These are phyloP conservation scores for Fulica atra DNA, from an alignment of 2,113 vertebrate genomes.

Conservation along the genomic window DNA sequence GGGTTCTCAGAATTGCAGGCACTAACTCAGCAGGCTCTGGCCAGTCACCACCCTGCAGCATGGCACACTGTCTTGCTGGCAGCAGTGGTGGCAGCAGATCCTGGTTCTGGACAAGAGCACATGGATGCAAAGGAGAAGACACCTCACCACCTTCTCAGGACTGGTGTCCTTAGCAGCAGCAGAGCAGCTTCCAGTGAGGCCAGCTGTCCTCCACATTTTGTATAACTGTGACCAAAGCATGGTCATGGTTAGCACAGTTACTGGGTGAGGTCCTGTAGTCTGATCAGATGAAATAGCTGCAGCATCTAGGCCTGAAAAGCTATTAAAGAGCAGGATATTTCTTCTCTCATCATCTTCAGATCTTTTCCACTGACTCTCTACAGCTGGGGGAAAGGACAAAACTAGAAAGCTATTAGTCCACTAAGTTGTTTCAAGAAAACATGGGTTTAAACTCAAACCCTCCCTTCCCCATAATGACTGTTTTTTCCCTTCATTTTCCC, in stretches of 20 bases:
- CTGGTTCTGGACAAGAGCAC: not conserved
- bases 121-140: not conserved
- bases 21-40: not conserved
- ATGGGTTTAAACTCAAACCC: not conserved
- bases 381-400: not conserved
- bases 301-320: not conserved
- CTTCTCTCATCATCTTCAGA: not conserved
- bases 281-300: not conserved
- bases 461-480: not conserved
- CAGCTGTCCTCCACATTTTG: accelerated
- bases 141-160: not conserved
- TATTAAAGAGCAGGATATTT: not conserved
- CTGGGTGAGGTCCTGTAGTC: not conserved
- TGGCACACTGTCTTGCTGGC: accelerated
- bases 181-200: accelerated
- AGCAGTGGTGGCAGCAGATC: accelerated
- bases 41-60: not conserved
- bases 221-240: not conserved
- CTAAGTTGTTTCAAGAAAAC: not conserved
- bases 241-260: accelerated
- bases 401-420: not conserved
- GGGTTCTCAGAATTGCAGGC: not conserved
- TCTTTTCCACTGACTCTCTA: not conserved
- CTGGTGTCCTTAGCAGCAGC: too few relatives aligned
- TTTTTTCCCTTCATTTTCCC: not conserved